phyloP scores from a whole-genome alignment of 2,888 invertebrate genomes.

The Chirona hameri region DNA sequence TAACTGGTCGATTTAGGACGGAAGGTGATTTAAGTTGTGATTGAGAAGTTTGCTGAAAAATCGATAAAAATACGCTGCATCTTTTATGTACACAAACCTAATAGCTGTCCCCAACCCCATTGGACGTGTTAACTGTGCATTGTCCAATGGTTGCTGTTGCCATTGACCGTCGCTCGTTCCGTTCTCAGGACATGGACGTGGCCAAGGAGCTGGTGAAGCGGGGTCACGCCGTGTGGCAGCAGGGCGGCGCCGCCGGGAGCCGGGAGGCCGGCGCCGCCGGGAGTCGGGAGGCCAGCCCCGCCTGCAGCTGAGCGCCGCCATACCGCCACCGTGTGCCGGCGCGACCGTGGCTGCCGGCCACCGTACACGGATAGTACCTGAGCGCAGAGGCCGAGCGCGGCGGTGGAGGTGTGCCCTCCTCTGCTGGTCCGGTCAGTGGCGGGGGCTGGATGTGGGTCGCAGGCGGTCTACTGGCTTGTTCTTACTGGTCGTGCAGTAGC shows the following conservation, averaged over 20 bases:
- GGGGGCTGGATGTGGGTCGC: background rate
- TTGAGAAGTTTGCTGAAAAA: no score
- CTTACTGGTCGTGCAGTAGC: no score
- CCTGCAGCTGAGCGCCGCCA: background rate
- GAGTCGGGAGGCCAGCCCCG: background rate
- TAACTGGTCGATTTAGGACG: no score
- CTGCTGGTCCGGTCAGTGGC: background rate
- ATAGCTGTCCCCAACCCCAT: no score
- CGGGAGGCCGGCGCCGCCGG: background rate
- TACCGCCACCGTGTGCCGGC: background rate
- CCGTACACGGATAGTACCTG: background rate
- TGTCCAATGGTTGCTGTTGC: no score
- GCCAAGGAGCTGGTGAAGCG: conserved; percentile 31
- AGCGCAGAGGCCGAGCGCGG: background rate
- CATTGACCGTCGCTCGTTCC: background rate
- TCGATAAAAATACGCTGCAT: no score
- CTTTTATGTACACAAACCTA: no score
- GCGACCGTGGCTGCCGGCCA: background rate
- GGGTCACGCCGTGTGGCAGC: conserved; percentile 2
- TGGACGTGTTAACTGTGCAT: no score
- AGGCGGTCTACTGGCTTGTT: no score
- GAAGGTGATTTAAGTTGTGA: no score
- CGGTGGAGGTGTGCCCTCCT: background rate
- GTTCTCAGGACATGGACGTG: conserved; percentile 29
- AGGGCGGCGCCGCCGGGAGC: background rate